phyloP scores from a whole-genome alignment of 2,113 vertebrate species.

The Malurus melanocephalus region DNA sequence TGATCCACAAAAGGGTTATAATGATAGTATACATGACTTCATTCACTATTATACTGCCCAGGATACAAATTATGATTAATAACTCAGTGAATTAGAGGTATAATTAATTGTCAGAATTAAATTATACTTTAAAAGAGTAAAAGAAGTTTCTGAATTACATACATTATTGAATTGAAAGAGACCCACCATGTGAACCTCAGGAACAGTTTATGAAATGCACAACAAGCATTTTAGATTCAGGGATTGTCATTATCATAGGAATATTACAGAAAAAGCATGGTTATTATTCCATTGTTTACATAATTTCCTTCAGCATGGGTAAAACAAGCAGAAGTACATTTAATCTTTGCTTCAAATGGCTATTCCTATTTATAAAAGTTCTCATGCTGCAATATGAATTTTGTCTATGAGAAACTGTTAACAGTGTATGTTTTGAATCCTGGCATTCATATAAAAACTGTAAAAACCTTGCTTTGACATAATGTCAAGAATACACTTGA shows the following conservation, averaged over 20 bases:
- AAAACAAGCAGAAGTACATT: not conserved
- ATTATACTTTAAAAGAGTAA: not conserved
- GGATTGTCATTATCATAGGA: not conserved
- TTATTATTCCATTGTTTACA: not conserved
- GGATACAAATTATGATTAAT: not conserved
- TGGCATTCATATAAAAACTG: not conserved
- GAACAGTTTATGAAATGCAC: not conserved
- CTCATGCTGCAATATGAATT: not conserved
- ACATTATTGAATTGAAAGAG: not conserved
- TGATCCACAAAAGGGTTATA: not conserved
- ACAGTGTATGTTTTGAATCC: not conserved
- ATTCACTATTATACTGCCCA: not conserved
- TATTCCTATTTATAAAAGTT: not conserved
- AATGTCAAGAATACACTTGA: not conserved
- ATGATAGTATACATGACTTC: not conserved
- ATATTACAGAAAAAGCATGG: not conserved
- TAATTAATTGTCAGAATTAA: constrained; percentile 22
- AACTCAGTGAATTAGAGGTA: not conserved
- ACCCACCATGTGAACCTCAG: not conserved
- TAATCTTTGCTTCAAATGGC: not conserved
- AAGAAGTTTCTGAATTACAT: not conserved
- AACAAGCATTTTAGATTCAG: not conserved
- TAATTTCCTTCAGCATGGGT: not conserved
- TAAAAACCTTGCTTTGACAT: not conserved
- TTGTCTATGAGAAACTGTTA: not conserved